These are phyloP conservation scores for Araneus ventricosus DNA, from an alignment of 1,140 invertebrate species.

Conservation along the genomic window DNA sequence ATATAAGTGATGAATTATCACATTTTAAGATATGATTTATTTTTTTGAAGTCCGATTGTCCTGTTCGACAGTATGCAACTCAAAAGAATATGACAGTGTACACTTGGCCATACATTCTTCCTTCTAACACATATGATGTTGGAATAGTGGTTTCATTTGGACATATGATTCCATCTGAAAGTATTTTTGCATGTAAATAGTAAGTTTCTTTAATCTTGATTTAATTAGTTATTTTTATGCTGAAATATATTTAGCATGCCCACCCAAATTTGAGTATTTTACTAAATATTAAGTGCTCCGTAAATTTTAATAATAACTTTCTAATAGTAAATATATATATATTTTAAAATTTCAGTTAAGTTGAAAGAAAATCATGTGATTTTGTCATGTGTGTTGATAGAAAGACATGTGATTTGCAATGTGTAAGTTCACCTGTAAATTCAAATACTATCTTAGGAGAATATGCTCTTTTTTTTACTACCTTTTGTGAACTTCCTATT, in stretches of 20 bases:
- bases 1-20: neutral
- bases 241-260: slow-evolving; percentile 49
- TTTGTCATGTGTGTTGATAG: neutral
- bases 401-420: neutral
- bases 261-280: neutral
- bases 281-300: neutral
- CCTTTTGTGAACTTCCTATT: neutral
- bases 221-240: slow-evolving; percentile 4
- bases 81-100: slow-evolving; percentile 76
- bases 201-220: slow-evolving; percentile 76
- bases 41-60: slow-evolving; percentile 65
- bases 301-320: neutral
- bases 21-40: neutral
- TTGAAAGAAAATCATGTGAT: neutral
- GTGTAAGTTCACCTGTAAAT: neutral
- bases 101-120: slow-evolving; percentile 79
- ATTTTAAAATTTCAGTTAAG: too few species aligned
- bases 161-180: slow-evolving; percentile 79
- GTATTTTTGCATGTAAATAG: slow-evolving; percentile 80
- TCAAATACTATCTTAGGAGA: neutral
- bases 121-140: slow-evolving; percentile 79
- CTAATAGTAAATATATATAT: too few species aligned
- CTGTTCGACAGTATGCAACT: slow-evolving; percentile 77
- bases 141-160: slow-evolving; percentile 81
- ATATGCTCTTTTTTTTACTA: too few species aligned